Conservation (phyloP, 92 coral and sea anemone genomes). For the Diadumene lineata region DNA sequence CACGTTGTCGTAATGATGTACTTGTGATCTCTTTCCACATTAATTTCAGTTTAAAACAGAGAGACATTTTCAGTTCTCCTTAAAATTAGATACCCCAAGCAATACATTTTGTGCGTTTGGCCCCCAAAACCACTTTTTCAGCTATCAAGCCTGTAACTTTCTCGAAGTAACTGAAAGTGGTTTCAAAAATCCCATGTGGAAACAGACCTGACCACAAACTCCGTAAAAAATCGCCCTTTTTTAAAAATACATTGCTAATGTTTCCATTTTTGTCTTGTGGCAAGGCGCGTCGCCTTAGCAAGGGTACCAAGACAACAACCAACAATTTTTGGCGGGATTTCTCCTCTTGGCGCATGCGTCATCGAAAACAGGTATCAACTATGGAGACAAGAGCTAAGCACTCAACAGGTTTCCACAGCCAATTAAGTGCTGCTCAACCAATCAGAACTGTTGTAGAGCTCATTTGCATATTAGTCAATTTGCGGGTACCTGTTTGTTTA, state of each 20-base stretch:
- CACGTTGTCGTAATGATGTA: slow-evolving; percentile 27
- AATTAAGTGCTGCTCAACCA: slow-evolving; percentile 6
- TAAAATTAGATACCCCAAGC: background rate
- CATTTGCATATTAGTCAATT: slow-evolving; percentile 19
- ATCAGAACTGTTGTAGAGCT: slow-evolving; percentile 11
- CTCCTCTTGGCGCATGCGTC: slow-evolving; percentile 34
- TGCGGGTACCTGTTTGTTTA: slow-evolving; percentile 25
- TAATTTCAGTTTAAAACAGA: slow-evolving; percentile 71
- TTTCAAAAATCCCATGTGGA: background rate
- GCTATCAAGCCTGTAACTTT: background rate
- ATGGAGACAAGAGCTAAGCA: slow-evolving; percentile 16
- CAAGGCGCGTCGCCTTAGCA: slow-evolving; percentile 65
- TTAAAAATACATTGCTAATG: background rate
- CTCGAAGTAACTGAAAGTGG: background rate
- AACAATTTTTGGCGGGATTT: slow-evolving; percentile 29
- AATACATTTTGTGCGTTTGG: slow-evolving; percentile 16
- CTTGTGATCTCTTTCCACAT: slow-evolving; percentile 53
- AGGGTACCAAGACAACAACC: slow-evolving; percentile 11
- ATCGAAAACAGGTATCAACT: slow-evolving; percentile 17
- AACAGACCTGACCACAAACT: slow-evolving; percentile 1
- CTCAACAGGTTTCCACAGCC: slow-evolving; percentile 37
- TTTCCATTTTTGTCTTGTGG: background rate
- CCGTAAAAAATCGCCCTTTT: background rate
- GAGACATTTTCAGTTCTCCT: slow-evolving; percentile 61
- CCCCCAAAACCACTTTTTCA: background rate